Conservation (phyloP, 1,140 invertebrate species). For the Lasioglossum albipes region DNA sequence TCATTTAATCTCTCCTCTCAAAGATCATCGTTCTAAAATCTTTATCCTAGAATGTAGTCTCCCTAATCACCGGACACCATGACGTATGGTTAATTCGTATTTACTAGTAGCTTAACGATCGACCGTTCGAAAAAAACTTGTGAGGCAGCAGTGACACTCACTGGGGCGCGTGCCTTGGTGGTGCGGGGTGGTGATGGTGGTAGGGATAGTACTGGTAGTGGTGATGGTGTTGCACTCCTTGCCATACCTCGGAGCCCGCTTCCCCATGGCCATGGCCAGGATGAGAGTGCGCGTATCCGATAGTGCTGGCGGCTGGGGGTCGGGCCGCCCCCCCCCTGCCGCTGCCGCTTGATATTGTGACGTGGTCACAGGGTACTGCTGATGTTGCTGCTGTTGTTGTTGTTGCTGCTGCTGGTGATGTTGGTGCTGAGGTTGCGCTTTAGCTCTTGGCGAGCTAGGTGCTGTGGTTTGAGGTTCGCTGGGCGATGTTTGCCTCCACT, state of each 20-base stretch:
- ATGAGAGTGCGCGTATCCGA: slow-evolving; percentile 67
- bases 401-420: slow-evolving; percentile 65
- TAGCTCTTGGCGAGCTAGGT: slow-evolving; percentile 72
- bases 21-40: no score
- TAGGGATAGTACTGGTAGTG: slow-evolving; percentile 85
- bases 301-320: slow-evolving; percentile 56
- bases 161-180: slow-evolving; percentile 82
- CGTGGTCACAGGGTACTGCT: slow-evolving; percentile 72
- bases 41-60: no score
- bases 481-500: slow-evolving; percentile 79
- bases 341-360: slow-evolving; percentile 71
- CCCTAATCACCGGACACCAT: no score
- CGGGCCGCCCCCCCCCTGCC: slow-evolving; percentile 58
- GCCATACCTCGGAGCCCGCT: slow-evolving; percentile 83
- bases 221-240: slow-evolving; percentile 82
- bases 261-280: slow-evolving; percentile 70
- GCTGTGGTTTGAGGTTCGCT: slow-evolving; percentile 65
- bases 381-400: slow-evolving; percentile 60
- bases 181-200: slow-evolving; percentile 82
- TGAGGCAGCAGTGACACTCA: slow-evolving; percentile 81
- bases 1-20: not conserved
- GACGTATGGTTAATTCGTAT: no score
- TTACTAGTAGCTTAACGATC: no score
- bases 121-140: slow-evolving; percentile 53
- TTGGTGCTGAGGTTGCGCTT: slow-evolving; percentile 68